These are phyloP conservation scores for Drosophila varians DNA, from an alignment of 1,140 invertebrate genomes.

Conservation along the genomic window DNA sequence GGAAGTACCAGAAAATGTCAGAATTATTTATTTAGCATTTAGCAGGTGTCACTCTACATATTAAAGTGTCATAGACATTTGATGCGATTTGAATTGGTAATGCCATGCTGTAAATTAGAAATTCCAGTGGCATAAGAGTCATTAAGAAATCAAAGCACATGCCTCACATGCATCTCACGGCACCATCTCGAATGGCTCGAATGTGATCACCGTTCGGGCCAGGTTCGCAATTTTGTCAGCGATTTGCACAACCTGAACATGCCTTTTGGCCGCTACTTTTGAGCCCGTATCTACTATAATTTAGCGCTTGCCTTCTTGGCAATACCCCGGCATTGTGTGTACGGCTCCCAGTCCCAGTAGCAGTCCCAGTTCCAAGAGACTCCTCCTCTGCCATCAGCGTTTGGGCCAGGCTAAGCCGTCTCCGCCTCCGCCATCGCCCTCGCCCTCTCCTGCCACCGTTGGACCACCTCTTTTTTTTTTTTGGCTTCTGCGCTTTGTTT, in stretches of 20 bases:
- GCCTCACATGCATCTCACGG: conserved; percentile 17
- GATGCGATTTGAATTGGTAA: not conserved
- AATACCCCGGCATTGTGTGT: conserved; percentile 59
- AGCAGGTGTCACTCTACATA: not conserved
- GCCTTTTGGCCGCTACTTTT: conserved; percentile 46
- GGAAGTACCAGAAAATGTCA: not conserved
- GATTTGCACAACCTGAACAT: conserved; percentile 76
- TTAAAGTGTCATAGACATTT: conserved; percentile 1
- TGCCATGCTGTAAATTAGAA: not conserved
- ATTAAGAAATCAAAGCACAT: not conserved
- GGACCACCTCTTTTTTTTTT: not conserved
- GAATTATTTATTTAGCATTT: too few species aligned
- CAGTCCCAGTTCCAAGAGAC: conserved; percentile 24
- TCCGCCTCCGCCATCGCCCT: too few species aligned
- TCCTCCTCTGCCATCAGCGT: conserved; percentile 40
- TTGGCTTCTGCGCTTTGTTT: conserved; percentile 54
- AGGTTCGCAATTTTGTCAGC: conserved; percentile 72
- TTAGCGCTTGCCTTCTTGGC: conserved; percentile 56
- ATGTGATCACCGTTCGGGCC: conserved; percentile 24
- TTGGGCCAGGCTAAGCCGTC: not conserved
- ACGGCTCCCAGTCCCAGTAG: conserved; percentile 12
- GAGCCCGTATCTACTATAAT: conserved; percentile 64
- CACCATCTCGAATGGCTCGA: conserved; percentile 16
- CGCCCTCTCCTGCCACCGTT: not conserved
- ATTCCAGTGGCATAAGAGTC: not conserved